Evolutionary conservation across 1,140 invertebrate genomes (phyloP), one percentile per base, ranked within the genome.

Genomic region (Drosophila trapezifrons): DNA sequence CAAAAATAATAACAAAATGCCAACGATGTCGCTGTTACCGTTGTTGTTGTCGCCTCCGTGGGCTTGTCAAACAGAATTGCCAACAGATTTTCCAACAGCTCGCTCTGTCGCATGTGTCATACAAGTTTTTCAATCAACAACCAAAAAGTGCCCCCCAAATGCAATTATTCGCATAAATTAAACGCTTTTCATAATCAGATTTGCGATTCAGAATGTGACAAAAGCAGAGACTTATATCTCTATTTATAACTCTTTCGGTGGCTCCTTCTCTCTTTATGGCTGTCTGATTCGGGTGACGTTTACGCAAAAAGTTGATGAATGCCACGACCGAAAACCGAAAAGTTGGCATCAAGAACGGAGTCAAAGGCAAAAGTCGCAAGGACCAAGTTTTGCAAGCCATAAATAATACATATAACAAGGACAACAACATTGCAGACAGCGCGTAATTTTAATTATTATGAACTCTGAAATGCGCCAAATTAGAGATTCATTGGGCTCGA

Each of bases 401-500:
- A 85, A 85, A 86, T 86, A 85, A 78, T 75, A 72, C 78, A 85
- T 81, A 81, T 75, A 85, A 80, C 80, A 84, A 72, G 72, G 35
- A 59, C 38, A 70, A 74, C 63, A 78, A 78, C 84, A 85, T 67
- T 85, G 82, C 76, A 77, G 82, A 52, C 69, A 70, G 51, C 64
- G 82, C 78, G 65, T 87, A 83, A 89, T 87, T 87, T 87, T 87
- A 87, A 87, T 87, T 87, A 87, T 87, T 76, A 89, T 87, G 83
- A 86, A 81, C 69, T 82, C 74, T 45, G 58, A 78, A 82, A 78
- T 72, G 79, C 69, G 62, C 76, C 81, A 87, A 87, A 87, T 89
- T 86, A 87, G 76, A 87, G 72, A 86, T 86, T 87, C 79, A 87
- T 89, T 87, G 85, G 66, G 51, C 56, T 55, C 46, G 65, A 55